These are phyloP conservation scores for Acrobasis repandana DNA, from an alignment of 2,888 invertebrate species.

Conservation along the genomic window DNA sequence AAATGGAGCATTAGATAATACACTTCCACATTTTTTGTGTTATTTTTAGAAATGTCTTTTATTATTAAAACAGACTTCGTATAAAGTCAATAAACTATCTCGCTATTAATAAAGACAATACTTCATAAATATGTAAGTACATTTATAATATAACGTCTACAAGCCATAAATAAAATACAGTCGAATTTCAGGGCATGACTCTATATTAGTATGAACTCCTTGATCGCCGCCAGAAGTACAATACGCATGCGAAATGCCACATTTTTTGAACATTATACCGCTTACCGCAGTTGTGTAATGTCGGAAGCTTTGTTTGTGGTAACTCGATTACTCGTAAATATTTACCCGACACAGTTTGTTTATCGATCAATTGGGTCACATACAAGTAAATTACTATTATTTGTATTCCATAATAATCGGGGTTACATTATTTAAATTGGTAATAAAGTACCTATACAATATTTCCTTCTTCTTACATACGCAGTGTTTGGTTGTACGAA, in stretches of 20 bases:
- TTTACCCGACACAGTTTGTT: constrained; percentile 10
- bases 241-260: constrained; percentile 25
- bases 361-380: neutral
- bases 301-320: constrained; percentile 32
- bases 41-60: no score
- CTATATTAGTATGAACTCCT: neutral
- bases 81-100: no score
- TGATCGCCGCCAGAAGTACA: neutral
- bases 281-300: constrained; percentile 34
- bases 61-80: no score
- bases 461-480: neutral
- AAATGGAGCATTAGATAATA: no score
- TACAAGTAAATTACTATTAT: no score
- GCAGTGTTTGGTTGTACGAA: neutral
- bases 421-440: neutral
- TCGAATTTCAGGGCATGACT: neutral
- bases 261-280: constrained; percentile 33
- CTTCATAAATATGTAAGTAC: no score
- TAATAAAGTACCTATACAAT: neutral
- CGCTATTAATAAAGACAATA: no score
- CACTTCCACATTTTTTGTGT: no score
- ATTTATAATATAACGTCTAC: no score
- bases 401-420: neutral
- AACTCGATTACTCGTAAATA: constrained; percentile 10
- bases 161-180: neutral